phyloP scores from a whole-genome alignment of 2,113 vertebrate species.

The Psittacus erithacus region DNA sequence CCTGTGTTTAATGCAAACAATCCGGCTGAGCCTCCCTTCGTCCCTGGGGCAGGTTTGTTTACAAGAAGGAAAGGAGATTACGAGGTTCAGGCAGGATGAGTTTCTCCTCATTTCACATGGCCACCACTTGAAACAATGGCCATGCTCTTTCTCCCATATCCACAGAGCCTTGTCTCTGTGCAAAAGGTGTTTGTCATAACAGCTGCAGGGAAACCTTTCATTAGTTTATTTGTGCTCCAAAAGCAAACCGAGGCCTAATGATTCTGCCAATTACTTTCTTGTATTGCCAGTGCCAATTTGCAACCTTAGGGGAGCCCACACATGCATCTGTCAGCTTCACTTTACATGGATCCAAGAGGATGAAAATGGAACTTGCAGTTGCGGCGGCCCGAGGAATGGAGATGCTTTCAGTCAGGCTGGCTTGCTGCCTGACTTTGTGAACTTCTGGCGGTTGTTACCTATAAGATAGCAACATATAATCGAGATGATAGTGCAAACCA shows the following conservation, averaged over 20 bases:
- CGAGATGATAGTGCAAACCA: not conserved
- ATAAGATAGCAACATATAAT: not conserved
- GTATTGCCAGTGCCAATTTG: conserved; percentile 29
- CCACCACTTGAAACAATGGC: not conserved
- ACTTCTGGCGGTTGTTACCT: not conserved
- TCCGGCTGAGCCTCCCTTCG: not conserved
- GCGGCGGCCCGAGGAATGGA: not conserved
- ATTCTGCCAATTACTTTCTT: conserved; percentile 40
- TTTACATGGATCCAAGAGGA: not conserved
- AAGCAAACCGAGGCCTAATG: conserved; percentile 34
- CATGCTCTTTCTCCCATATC: not conserved
- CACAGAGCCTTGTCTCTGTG: not conserved
- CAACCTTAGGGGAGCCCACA: conserved; percentile 47
- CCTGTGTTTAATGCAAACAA: not conserved
- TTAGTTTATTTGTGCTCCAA: conserved; percentile 46
- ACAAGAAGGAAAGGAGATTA: not conserved
- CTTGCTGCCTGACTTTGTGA: not conserved
- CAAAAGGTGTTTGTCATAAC: conserved; percentile 1
- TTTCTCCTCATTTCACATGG: not conserved
- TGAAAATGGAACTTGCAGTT: not conserved
- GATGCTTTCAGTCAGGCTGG: not conserved
- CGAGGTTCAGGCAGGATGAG: not conserved
- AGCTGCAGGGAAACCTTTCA: conserved; percentile 36
- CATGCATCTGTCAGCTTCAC: conserved; percentile 25
- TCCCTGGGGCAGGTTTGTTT: not conserved